Base-by-base conservation (phyloP, 2,113 vertebrate species). In the Menidia beryllina region DNA sequence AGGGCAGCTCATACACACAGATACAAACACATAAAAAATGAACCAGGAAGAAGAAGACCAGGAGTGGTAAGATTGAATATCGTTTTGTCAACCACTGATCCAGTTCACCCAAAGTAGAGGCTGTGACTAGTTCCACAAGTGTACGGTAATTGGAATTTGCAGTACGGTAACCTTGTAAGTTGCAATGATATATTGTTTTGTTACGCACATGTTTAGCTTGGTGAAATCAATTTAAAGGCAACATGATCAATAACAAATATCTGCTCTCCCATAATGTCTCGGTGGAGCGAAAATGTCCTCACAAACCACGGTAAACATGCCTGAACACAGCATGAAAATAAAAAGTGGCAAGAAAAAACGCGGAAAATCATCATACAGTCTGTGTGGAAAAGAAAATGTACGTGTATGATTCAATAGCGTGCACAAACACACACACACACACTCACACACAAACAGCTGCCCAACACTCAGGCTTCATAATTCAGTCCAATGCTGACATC, bases 401-500 rank as follows among this genome's bases (percentile, higher is more conserved):
- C n/a, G 45, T 26, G 57, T 51, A 27, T 6, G 11, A 38, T 15
- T 50, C 43, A 38, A 13, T 49, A 64, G 17, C 47, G 5, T 34
- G 30, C 30, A 34, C 7, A 58, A 24, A 59, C 23, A 36, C 43
- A 41, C n/a, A 36, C 26, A 30, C 19, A 41, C 24, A 73, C 24
- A 68, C 21, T 8, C 30, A 34, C 47, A 58, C 24, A 59, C 23
- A 36, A 65, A 65, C 36, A 65, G 23, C 11, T 20, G 48, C 24
- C 56, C 27, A 14, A 27, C 27, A 9, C 7, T 45, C 26, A 39
- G 8, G 11, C 2, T 5, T 10, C 53, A 1, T 23, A 54, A 26
- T 61, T 41, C 7, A 62, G 48, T 2, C 34, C 48, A 67, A 30
- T 72, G 65, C 69, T 87, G 86, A 73, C 89, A 86, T 62, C 90